These are phyloP conservation scores for Leucoptera coffeella DNA, from an alignment of 2,888 invertebrate genomes.

Conservation along the genomic window DNA sequence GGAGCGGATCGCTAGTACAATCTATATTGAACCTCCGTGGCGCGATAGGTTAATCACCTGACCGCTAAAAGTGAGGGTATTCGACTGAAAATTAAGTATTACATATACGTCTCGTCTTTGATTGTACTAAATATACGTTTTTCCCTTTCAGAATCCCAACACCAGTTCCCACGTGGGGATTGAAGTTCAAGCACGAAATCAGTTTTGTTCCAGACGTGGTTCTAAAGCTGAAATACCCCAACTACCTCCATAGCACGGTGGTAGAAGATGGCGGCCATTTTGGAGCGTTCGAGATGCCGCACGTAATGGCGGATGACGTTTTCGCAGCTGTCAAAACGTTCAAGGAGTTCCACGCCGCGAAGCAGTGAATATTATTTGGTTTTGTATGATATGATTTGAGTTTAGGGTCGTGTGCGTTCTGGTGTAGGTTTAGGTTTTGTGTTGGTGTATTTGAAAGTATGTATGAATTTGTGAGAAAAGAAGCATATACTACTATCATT, in stretches of 20 bases:
- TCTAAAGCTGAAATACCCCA: constrained; percentile 53
- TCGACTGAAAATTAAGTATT: no score
- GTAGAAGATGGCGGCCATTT: constrained; percentile 78
- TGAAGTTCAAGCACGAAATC: constrained; percentile 68
- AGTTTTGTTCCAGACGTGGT: constrained; percentile 51
- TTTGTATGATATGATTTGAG: no score
- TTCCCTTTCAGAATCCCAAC: constrained; percentile 53
- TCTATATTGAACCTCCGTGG: no score
- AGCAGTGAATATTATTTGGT: neutral
- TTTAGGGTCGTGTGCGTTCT: neutral
- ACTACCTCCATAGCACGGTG: constrained; percentile 62
- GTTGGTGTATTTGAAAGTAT: neutral
- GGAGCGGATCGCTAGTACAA: no score
- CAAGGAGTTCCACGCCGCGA: constrained; percentile 14
- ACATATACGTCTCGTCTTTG: no score
- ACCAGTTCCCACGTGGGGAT: constrained; percentile 66
- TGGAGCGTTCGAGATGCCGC: constrained; percentile 73
- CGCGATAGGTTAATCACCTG: no score
- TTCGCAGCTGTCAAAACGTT: constrained; percentile 52
- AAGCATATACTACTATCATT: no score
- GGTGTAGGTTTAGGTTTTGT: neutral
- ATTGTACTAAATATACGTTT: no score
- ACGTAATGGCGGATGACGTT: constrained; percentile 64
- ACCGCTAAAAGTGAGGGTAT: no score
- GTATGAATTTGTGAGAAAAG: neutral